phyloP scores from a whole-genome alignment of 2,113 vertebrate genomes.

The Prolemur simus region DNA sequence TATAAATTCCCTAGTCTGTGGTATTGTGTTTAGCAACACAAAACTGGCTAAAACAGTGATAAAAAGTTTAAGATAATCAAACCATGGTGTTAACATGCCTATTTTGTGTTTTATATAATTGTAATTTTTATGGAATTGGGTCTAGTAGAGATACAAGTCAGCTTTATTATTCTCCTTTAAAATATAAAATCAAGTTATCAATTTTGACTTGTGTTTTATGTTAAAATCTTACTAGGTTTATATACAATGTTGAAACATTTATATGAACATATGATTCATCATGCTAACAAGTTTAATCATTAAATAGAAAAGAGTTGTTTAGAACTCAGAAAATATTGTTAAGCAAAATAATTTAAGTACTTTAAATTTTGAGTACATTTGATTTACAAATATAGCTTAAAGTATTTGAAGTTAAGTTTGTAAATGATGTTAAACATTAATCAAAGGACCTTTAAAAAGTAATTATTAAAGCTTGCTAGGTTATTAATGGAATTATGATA shows the following conservation, averaged over 20 bases:
- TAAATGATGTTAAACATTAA: neutral
- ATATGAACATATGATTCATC: neutral
- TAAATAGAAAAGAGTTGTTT: neutral
- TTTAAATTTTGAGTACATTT: neutral
- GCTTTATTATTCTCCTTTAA: neutral
- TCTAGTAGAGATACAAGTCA: neutral
- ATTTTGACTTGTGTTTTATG: constrained; percentile 28
- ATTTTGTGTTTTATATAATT: constrained; percentile 5
- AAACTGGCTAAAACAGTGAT: neutral
- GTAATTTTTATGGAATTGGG: neutral
- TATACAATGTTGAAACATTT: neutral
- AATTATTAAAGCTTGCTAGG: neutral
- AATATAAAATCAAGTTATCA: constrained; percentile 12
- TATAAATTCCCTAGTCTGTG: neutral
- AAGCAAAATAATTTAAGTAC: neutral
- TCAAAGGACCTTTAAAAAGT: neutral
- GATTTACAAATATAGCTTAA: constrained; percentile 39
- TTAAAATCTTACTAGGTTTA: neutral
- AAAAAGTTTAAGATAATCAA: neutral
- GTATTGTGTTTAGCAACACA: neutral
- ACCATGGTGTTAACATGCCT: neutral
- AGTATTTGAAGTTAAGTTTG: constrained; percentile 35
- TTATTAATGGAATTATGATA: constrained; percentile 31
- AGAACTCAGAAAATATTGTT: neutral
- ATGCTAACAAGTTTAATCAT: neutral